phyloP scores from a whole-genome alignment of 2,888 invertebrate species.

The Sphaerophoria taeniata region DNA sequence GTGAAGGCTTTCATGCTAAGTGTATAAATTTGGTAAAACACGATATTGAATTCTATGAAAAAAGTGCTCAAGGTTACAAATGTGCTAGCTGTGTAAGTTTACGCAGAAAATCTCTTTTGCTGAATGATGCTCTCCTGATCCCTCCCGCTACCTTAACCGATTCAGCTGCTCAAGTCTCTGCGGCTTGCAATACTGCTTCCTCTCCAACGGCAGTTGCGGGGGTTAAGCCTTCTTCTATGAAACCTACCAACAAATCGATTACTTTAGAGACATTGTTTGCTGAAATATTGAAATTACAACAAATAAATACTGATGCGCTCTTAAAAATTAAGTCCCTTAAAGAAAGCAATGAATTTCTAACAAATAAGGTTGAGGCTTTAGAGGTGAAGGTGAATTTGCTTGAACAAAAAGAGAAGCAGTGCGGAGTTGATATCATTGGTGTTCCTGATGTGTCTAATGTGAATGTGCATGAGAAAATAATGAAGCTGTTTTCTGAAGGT shows the following conservation, averaged over 20 bases:
- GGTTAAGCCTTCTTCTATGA: conserved; percentile 4
- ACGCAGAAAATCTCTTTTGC: background rate
- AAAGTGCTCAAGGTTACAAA: conserved; percentile 25
- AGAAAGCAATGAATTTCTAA: background rate
- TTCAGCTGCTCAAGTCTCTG: too few relatives aligned
- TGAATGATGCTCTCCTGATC: background rate
- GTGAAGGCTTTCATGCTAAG: conserved; percentile 32
- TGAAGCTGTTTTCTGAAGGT: conserved; percentile 24
- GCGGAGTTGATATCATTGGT: conserved; percentile 26
- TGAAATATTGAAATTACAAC: conserved; percentile 26
- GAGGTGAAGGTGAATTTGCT: conserved; percentile 14
- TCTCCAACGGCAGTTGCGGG: background rate
- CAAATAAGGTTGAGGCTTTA: background rate
- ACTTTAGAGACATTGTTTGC: conserved; percentile 32
- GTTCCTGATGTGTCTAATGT: conserved; percentile 14
- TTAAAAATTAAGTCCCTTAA: conserved; percentile 29
- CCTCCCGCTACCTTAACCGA: conserved; percentile 3
- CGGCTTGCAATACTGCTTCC: too few relatives aligned
- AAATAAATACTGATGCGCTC: conserved; percentile 23
- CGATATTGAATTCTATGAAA: conserved; percentile 26
- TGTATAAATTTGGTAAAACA: conserved; percentile 17
- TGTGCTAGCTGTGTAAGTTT: conserved; percentile 23
- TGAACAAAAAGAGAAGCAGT: conserved; percentile 31
- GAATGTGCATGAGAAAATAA: conserved; percentile 14
- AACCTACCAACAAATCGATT: conserved; percentile 4